Evolutionary conservation across 2,113 vertebrate genomes (phyloP).

Genomic region (Neotragus pygmaeus): DNA sequence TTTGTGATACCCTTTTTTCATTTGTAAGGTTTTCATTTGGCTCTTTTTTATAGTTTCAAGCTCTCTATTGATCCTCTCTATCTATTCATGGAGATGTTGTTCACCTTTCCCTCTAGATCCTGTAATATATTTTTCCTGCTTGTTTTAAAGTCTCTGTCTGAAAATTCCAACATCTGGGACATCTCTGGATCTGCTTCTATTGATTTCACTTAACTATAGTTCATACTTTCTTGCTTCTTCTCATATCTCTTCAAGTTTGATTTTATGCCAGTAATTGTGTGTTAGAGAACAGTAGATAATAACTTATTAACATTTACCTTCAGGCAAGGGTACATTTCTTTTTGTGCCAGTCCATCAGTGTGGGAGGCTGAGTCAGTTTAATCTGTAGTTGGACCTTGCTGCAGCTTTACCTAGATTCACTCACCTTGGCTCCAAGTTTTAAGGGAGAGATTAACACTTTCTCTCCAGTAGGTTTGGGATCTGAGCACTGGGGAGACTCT

Average conservation of each 20-base stretch:
- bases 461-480: background rate
- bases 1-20: background rate
- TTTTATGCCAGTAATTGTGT: background rate
- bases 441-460: background rate
- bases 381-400: background rate
- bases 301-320: background rate
- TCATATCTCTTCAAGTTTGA: background rate
- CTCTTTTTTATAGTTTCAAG: background rate
- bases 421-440: background rate
- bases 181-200: background rate
- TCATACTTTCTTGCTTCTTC: background rate
- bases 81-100: background rate
- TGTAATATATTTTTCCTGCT: background rate
- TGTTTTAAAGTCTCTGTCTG: background rate
- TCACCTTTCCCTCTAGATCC: background rate
- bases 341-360: background rate
- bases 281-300: background rate
- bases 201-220: background rate
- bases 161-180: background rate
- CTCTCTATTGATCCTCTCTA: background rate
- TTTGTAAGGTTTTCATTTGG: background rate
- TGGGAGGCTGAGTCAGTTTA: background rate
- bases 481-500: background rate
- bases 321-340: background rate
- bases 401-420: background rate